Evolutionary conservation across 1,140 invertebrate species (phyloP), one percentile per base, ranked within the genome.

Genomic region (Magallana ariakensis): DNA sequence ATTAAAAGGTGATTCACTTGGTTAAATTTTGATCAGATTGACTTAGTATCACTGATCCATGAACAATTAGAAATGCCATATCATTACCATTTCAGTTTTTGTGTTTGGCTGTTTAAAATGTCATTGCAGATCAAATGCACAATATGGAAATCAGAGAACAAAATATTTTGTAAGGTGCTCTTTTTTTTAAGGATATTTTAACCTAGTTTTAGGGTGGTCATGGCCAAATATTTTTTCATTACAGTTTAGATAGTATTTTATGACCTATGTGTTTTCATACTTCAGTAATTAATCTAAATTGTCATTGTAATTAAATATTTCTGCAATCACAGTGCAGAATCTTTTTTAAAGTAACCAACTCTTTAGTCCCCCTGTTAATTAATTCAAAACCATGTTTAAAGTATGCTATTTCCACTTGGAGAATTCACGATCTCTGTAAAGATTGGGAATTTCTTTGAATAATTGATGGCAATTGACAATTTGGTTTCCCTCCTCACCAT

Each of bases 401-500:
- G 33, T 46, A 46, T 46, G 33, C 33, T 46, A 46, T 46, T 46
- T 46, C 33, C 33, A 46, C 33, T 46, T 46, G 33, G 33, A 75
- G 33, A 75, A 75, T 75, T 26, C 4, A 26, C 10, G 66, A 26
- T 75, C 66, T 26, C 22, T 26, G 66, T 22, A 13, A 75, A 26
- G 19, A 75, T 75, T 75, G 33, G 1, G 22, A 26, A 75, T 75
- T 75, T 75, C 66, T 75, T 26, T 75, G 66, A 75, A 75, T 75
- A 75, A 75, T 75, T 75, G 33, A 75, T 75, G 66, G 13, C 22
- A 75, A 75, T 75, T 75, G 66, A 75, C 66, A 75, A 75, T 33
- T 75, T 33, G 22, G 13, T 75, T 19, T 26, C 22, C 9, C 22
- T 26, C 22, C 15, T 10, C 22, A 75, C 66, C 66, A 75, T 75